phyloP scores from a whole-genome alignment of 2,797 vertebrate species.

The Scomberomorus guttatus region DNA sequence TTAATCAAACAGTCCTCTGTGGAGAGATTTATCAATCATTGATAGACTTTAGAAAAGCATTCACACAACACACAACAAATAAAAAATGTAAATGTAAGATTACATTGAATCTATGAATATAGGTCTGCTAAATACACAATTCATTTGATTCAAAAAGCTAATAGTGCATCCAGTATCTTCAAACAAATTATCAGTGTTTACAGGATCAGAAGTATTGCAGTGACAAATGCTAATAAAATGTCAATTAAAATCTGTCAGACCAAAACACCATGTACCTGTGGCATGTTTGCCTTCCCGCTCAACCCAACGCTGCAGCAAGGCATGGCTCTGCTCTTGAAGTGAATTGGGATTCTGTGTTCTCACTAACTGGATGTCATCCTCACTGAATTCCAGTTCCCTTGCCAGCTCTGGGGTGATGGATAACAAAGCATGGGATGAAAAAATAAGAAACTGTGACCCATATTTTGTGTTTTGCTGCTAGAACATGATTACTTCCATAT shows the following conservation, averaged over 20 bases:
- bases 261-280: conserved; percentile 86
- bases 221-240: conserved; percentile 5
- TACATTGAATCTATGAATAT: conserved; percentile 1
- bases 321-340: conserved; percentile 96
- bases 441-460: neutral
- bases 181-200: conserved; percentile 4
- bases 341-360: conserved; percentile 96
- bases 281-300: conserved; percentile 95
- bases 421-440: conserved; percentile 22
- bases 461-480: neutral
- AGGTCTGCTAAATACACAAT: conserved; percentile 2
- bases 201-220: neutral
- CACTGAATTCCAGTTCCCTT: conserved; percentile 96
- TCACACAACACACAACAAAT: neutral
- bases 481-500: neutral
- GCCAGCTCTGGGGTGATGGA: conserved; percentile 88
- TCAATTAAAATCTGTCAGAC: conserved; percentile 1
- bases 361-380: conserved; percentile 94
- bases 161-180: neutral
- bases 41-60: neutral
- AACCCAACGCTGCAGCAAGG: conserved; percentile 94
- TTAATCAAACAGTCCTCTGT: conserved; percentile 93
- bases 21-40: conserved; percentile 30
- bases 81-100: neutral
- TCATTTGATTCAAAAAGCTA: neutral